Conservation (phyloP, 2,113 vertebrate genomes). For the Microcebus jonahi region DNA sequence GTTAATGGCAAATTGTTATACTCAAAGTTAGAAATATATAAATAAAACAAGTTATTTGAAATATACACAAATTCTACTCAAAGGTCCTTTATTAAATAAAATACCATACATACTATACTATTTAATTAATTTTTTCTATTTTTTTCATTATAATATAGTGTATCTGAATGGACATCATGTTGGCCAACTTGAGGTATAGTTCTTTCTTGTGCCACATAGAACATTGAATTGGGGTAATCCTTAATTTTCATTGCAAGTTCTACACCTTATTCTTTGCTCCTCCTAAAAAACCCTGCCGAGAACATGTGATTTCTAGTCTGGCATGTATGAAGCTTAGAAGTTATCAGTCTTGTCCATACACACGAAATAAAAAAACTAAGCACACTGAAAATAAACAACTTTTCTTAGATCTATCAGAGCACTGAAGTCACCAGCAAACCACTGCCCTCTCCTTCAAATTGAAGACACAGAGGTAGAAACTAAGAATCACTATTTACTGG, state of each 20-base stretch:
- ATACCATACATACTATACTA: neutral
- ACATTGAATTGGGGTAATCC: neutral
- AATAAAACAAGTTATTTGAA: neutral
- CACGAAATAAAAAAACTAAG: neutral
- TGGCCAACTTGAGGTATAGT: neutral
- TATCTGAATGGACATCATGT: neutral
- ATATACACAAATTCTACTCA: neutral
- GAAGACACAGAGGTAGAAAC: neutral
- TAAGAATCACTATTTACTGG: neutral
- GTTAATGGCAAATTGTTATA: slow-evolving; percentile 23
- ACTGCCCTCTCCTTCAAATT: neutral
- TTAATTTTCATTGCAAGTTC: neutral
- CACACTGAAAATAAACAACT: neutral
- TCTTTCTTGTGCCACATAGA: neutral
- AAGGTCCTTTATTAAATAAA: neutral
- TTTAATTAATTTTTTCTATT: neutral
- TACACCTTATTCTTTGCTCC: neutral
- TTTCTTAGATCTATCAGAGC: neutral
- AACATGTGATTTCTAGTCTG: neutral
- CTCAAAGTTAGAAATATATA: neutral
- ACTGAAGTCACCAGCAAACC: neutral
- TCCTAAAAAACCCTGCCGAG: neutral
- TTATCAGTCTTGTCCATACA: neutral
- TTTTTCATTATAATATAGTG: neutral
- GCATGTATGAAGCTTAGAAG: neutral